Evolutionary conservation across 2,888 invertebrate genomes (phyloP).

Genomic region (Idaea biselata): DNA sequence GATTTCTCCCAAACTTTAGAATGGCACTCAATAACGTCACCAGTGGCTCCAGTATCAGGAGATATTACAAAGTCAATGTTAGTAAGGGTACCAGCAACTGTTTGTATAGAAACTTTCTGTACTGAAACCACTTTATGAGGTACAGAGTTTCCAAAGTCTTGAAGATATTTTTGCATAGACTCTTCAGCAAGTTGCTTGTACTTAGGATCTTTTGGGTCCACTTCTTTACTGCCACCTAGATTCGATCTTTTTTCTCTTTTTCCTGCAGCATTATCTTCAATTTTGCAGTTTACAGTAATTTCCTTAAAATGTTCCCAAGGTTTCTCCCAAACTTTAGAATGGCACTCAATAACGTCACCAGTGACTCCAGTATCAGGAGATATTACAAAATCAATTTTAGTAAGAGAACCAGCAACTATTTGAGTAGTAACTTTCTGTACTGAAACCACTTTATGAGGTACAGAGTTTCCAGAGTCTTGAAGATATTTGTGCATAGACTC

Average conservation of each 20-base stretch:
- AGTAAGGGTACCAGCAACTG: conserved; percentile 34
- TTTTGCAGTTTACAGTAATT: conserved; percentile 33
- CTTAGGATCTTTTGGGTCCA: conserved; percentile 28
- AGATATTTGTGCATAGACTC: conserved; percentile 38
- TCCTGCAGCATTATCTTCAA: background rate
- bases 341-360: conserved; percentile 29
- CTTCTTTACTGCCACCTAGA: conserved; percentile 28
- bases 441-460: conserved; percentile 17
- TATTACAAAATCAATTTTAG: conserved; percentile 30
- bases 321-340: conserved; percentile 39
- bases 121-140: conserved; percentile 22
- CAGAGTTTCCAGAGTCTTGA: conserved; percentile 13
- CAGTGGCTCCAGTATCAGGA: conserved; percentile 10
- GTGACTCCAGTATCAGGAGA: conserved; percentile 1
- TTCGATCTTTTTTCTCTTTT: conserved; percentile 8
- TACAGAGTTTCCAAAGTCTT: conserved; percentile 10
- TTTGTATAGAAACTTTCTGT: conserved; percentile 32
- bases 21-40: conserved; percentile 26
- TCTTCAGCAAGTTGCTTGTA: conserved; percentile 30
- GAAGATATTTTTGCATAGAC: conserved; percentile 30
- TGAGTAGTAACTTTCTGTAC: conserved; percentile 33
- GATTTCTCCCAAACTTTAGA: conserved; percentile 32
- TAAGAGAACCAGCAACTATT: conserved; percentile 32
- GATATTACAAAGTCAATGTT: conserved; percentile 29
- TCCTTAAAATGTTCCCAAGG: conserved; percentile 36